Percentiles rank a stretch among this genome's conserved stretches.
phyloP scores from a whole-genome alignment of 23 tunicate species.

The Styela plicata region DNA sequence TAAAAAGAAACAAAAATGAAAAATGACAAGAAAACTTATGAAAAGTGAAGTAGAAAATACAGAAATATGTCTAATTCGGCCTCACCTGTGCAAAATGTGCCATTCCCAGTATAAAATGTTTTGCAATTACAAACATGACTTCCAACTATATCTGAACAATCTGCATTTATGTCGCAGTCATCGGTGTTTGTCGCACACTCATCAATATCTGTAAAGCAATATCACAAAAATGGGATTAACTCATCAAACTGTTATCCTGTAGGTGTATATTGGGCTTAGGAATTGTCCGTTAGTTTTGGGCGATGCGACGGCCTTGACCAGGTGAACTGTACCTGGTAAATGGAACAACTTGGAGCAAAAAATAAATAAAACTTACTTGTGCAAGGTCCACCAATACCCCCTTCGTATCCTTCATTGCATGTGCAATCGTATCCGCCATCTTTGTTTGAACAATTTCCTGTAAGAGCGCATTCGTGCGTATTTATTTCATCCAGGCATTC shows the following conservation, averaged over 20 bases:
- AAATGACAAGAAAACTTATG: background rate
- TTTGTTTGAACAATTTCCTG: slow-evolving; percentile 35
- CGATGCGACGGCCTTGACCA: too few species aligned
- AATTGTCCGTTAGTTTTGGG: too few species aligned
- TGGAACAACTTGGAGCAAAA: too few species aligned
- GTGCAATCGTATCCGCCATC: slow-evolving; percentile 53
- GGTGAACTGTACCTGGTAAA: too few species aligned
- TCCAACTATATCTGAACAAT: slow-evolving; percentile 8
- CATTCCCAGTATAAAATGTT: slow-evolving; percentile 9
- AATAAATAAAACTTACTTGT: slow-evolving; percentile 21
- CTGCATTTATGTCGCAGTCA: background rate
- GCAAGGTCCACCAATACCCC: slow-evolving; percentile 32
- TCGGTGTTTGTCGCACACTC: background rate
- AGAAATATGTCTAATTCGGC: background rate
- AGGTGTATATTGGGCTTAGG: too few species aligned
- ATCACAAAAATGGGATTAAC: too few species aligned
- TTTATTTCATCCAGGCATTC: slow-evolving; percentile 32
- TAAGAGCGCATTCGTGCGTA: slow-evolving; percentile 9
- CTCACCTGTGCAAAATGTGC: background rate
- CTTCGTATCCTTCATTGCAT: slow-evolving; percentile 39
- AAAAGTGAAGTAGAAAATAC: too few species aligned
- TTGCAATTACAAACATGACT: background rate
- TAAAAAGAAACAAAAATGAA: background rate
- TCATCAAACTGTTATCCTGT: too few species aligned
- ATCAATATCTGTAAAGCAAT: slow-evolving; percentile 19